phyloP scores from a whole-genome alignment of 2,113 vertebrate genomes.

The Oplegnathus fasciatus region DNA sequence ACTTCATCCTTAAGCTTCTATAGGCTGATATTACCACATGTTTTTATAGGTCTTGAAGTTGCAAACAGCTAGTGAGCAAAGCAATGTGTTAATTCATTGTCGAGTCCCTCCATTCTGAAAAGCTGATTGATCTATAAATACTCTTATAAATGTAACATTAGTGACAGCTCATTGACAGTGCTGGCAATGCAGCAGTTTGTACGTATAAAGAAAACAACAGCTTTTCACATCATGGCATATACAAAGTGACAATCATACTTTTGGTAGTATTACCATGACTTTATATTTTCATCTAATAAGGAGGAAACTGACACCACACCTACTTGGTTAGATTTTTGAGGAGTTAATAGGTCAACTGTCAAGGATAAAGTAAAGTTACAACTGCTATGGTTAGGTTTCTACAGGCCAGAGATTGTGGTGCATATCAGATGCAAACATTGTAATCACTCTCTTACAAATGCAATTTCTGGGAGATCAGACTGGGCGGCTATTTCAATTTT shows the following conservation, averaged over 20 bases:
- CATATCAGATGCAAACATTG: constrained; percentile 2
- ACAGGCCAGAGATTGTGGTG: neutral
- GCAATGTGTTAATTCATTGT: neutral
- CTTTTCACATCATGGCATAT: neutral
- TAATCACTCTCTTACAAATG: neutral
- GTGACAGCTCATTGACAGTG: neutral
- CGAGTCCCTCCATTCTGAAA: neutral
- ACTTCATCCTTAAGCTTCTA: neutral
- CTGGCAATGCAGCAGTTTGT: neutral
- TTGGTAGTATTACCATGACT: neutral
- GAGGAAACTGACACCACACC: neutral
- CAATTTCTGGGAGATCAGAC: neutral
- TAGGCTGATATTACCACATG: neutral
- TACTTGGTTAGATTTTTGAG: neutral
- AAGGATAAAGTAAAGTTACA: neutral
- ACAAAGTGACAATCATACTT: neutral
- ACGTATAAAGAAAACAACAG: neutral
- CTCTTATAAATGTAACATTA: neutral
- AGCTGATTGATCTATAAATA: neutral
- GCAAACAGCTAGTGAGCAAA: neutral
- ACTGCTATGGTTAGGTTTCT: neutral
- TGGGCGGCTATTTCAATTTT: constrained; percentile 2
- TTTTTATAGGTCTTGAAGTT: neutral
- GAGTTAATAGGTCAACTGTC: neutral
- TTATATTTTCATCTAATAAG: neutral